Evolutionary conservation across 2,113 vertebrate genomes (phyloP).

Genomic region (Maccullochella peelii): DNA sequence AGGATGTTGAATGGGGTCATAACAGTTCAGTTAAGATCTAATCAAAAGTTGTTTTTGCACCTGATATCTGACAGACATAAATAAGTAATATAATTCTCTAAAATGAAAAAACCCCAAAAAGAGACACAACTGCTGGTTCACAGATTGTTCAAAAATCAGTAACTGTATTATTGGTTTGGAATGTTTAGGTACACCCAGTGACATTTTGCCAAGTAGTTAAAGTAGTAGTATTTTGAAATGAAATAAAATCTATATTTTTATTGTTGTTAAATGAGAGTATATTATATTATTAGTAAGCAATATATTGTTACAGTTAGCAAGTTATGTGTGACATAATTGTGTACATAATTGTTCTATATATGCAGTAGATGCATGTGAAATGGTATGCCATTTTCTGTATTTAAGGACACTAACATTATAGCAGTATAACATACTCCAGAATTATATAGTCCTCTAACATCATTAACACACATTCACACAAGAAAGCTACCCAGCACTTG

Average conservation of each 20-base stretch:
- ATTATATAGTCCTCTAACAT: neutral
- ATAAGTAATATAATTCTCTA: neutral
- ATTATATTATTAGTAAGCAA: neutral
- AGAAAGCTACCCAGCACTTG: neutral
- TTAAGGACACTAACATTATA: neutral
- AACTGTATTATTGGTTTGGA: no score
- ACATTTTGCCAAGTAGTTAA: neutral
- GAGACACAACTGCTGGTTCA: no score
- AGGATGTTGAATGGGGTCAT: neutral
- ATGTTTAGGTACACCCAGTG: neutral
- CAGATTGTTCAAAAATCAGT: no score
- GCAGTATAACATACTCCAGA: neutral
- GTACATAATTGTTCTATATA: no score
- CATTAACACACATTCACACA: neutral
- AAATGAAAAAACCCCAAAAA: no score
- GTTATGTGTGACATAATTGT: no score
- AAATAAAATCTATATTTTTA: no score
- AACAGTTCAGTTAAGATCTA: neutral
- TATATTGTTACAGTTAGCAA: neutral
- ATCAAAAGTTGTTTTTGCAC: neutral
- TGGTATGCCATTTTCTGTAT: neutral
- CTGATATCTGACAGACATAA: neutral
- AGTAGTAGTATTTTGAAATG: neutral
- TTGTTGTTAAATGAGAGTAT: no score
- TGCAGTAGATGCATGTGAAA: neutral